Evolutionary conservation across 2,888 invertebrate genomes (phyloP).

Genomic region (Spisula solida): DNA sequence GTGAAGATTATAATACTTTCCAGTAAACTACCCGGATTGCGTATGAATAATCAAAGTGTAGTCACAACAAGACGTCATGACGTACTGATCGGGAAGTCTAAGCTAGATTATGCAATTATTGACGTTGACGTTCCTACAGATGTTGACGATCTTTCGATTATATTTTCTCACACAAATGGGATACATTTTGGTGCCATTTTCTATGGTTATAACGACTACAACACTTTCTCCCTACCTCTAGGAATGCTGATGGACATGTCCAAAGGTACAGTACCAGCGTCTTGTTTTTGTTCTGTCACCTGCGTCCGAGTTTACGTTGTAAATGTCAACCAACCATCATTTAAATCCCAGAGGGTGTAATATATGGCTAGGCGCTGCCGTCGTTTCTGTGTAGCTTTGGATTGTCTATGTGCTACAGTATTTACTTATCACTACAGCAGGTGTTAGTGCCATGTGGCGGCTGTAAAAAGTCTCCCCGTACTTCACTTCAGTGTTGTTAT

Average conservation of each 20-base stretch:
- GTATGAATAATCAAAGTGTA: constrained; percentile 48
- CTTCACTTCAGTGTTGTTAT: no score
- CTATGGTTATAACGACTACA: constrained; percentile 44
- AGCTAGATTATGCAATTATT: constrained; percentile 18
- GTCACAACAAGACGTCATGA: neutral
- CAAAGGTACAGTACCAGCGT: constrained; percentile 21
- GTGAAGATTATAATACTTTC: constrained; percentile 42
- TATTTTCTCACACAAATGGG: constrained; percentile 29
- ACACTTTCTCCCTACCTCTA: constrained; percentile 51
- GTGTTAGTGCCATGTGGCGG: no score
- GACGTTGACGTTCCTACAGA: constrained; percentile 24
- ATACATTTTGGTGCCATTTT: constrained; percentile 55
- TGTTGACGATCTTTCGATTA: constrained; percentile 12
- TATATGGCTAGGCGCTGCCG: no score
- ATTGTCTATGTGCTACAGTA: no score
- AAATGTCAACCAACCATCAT: no score
- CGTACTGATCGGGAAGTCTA: constrained; percentile 11
- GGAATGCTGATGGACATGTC: constrained; percentile 57
- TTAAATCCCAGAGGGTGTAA: no score
- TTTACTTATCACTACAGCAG: no score
- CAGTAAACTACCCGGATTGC: constrained; percentile 20
- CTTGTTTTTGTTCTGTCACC: no score
- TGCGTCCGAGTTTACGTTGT: no score
- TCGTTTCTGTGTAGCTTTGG: no score
- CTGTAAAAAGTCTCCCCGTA: no score